phyloP scores from a whole-genome alignment of 2,888 invertebrate genomes.

The Nephrotoma appendiculata region DNA sequence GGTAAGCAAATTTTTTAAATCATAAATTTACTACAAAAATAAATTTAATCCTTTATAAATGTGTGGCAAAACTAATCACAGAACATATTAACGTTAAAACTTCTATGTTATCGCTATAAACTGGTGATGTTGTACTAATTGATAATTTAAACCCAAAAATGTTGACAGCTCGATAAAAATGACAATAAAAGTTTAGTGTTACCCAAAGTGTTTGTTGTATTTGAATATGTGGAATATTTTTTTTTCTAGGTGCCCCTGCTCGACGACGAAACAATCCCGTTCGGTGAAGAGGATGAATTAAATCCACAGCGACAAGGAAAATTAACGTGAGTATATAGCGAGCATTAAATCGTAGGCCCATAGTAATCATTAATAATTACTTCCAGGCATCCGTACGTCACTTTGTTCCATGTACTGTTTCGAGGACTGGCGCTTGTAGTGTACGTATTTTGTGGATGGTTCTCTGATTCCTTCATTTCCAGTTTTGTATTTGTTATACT shows the following conservation, averaged over 20 bases:
- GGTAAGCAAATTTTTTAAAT: constrained; percentile 27
- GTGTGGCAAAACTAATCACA: not conserved
- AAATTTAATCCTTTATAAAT: not conserved
- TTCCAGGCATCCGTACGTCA: constrained; percentile 82
- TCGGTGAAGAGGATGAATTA: constrained; percentile 66
- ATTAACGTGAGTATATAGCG: constrained; percentile 5
- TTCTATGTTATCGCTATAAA: not conserved
- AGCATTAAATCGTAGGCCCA: not conserved
- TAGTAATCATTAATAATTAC: constrained; percentile 9
- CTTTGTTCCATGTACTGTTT: constrained; percentile 83
- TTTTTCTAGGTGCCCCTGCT: constrained; percentile 64
- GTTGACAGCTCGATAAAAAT: not conserved
- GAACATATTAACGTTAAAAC: not conserved
- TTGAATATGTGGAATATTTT: constrained; percentile 24
- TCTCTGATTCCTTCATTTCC: constrained; percentile 87
- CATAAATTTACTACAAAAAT: not conserved
- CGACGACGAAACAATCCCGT: constrained; percentile 74
- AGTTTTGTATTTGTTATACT: constrained; percentile 85
- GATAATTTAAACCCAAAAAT: not conserved
- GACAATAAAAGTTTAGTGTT: constrained; percentile 8
- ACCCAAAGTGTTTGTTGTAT: not conserved
- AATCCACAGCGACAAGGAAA: constrained; percentile 16
- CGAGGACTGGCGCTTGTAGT: constrained; percentile 67
- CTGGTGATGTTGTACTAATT: not conserved
- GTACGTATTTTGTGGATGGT: constrained; percentile 82